These are phyloP conservation scores for Hanleya hanleyi DNA, from an alignment of 2,888 invertebrate genomes.

Conservation along the genomic window DNA sequence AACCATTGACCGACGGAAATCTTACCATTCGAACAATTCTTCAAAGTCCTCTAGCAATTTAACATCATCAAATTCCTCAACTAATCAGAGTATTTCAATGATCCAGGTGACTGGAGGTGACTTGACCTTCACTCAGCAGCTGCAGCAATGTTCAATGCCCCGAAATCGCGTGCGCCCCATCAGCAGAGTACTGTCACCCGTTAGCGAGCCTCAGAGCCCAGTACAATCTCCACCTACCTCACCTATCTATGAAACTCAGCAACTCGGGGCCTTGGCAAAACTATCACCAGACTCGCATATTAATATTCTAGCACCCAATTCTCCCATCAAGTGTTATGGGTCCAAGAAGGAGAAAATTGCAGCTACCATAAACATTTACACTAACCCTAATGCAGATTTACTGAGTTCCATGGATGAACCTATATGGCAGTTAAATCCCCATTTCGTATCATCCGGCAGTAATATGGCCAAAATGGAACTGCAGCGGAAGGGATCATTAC, in stretches of 20 bases:
- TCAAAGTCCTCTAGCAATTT: constrained; percentile 83
- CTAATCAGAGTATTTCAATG: constrained; percentile 62
- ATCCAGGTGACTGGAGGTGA: neutral
- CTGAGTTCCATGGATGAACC: constrained; percentile 59
- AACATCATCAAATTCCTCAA: constrained; percentile 80
- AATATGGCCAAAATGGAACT: constrained; percentile 45
- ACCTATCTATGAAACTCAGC: constrained; percentile 74
- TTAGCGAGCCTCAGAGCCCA: constrained; percentile 82
- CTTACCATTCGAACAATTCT: constrained; percentile 71
- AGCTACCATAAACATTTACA: constrained; percentile 63
- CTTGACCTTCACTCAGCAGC: constrained; percentile 92
- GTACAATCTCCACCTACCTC: constrained; percentile 89
- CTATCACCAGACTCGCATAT: constrained; percentile 45
- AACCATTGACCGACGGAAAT: constrained; percentile 74
- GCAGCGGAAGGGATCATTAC: constrained; percentile 37
- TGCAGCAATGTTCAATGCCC: constrained; percentile 84
- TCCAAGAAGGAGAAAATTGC: constrained; percentile 56
- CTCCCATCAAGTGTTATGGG: constrained; percentile 49
- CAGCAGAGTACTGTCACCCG: constrained; percentile 77
- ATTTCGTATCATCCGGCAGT: constrained; percentile 47
- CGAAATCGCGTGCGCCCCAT: constrained; percentile 81
- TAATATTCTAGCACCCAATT: constrained; percentile 44
- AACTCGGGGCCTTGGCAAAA: constrained; percentile 17
- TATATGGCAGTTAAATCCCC: constrained; percentile 66
- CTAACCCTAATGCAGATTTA: constrained; percentile 65